Evolutionary conservation across 2,113 vertebrate species (phyloP).

Genomic region (Passer domesticus): DNA sequence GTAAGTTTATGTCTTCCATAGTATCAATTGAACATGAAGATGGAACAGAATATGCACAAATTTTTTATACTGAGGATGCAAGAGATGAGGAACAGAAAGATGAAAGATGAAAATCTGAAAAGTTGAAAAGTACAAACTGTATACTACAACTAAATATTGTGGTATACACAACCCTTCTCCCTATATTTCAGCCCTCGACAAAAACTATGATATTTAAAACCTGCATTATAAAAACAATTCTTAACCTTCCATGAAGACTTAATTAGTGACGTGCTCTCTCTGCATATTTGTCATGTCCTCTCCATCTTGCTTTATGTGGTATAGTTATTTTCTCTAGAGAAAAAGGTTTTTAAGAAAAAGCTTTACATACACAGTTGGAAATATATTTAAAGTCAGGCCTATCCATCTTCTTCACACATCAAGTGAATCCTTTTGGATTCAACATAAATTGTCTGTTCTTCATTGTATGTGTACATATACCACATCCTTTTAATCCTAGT

Average conservation of each 20-base stretch:
- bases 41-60: not conserved
- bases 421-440: not conserved
- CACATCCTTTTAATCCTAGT: not conserved
- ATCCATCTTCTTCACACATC: not conserved
- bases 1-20: not conserved
- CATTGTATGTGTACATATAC: not conserved
- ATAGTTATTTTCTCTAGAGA: not conserved
- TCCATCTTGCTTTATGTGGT: not conserved
- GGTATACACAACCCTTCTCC: not conserved
- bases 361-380: not conserved
- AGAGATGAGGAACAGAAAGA: not conserved
- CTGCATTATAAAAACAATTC: not conserved
- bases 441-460: not conserved
- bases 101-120: not conserved
- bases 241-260: not conserved
- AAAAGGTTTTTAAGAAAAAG: not conserved
- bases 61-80: not conserved
- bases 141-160: not conserved
- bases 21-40: not conserved
- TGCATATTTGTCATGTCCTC: not conserved
- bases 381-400: not conserved
- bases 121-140: not conserved
- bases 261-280: not conserved
- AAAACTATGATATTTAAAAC: not conserved
- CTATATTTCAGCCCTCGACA: not conserved